Conservation (phyloP, 37 sponge, comb jelly and placozoan species). For the Halichondria panicea region DNA sequence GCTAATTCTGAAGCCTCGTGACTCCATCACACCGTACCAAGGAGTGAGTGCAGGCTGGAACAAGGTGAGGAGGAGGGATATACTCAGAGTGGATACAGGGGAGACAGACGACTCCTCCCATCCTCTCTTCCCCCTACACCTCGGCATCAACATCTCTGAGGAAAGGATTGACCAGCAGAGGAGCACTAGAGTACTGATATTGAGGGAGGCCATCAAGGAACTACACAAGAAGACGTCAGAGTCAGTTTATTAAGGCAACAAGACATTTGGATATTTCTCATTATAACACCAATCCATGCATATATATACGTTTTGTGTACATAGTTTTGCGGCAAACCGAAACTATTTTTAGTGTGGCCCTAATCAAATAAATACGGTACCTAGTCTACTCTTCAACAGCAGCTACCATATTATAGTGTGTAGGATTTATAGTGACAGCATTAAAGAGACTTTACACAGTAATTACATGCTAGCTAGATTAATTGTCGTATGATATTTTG, state of each 20-base stretch:
- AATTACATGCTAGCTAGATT: too few relatives aligned
- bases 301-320: neutral
- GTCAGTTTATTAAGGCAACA: slow-evolving; percentile 24
- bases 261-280: neutral
- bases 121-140: slow-evolving; percentile 58
- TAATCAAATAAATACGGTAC: neutral
- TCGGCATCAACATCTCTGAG: slow-evolving; percentile 54
- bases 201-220: slow-evolving; percentile 41
- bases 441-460: too few relatives aligned
- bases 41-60: too few relatives aligned
- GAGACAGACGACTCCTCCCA: neutral
- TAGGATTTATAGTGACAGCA: neutral
- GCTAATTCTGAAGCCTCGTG: slow-evolving; percentile 32
- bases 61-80: slow-evolving; percentile 41
- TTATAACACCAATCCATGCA: neutral
- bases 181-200: slow-evolving; percentile 19
- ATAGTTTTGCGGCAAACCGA: too few relatives aligned
- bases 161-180: slow-evolving; percentile 24
- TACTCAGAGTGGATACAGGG: slow-evolving; percentile 22
- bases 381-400: neutral
- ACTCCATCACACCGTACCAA: slow-evolving; percentile 9
- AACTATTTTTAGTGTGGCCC: neutral
- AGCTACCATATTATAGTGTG: neutral
- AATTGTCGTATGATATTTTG: too few relatives aligned
- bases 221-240: slow-evolving; percentile 40